Evolutionary conservation across 2,888 invertebrate species (phyloP).

Genomic region (Aspidapion aeneum): DNA sequence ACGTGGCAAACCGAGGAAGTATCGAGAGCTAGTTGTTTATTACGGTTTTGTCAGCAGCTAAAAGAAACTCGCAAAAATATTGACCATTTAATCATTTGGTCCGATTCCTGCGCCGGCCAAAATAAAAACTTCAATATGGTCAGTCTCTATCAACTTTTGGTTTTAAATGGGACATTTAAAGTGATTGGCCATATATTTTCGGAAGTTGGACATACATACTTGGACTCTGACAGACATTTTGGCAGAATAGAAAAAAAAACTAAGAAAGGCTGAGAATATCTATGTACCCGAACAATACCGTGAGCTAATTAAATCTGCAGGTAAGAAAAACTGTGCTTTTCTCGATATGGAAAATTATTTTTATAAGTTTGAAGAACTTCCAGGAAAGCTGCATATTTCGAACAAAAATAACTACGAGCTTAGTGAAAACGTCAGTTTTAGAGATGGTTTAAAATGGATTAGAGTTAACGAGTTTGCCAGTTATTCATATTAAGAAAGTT

Average conservation of each 20-base stretch:
- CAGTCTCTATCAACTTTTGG: conserved; percentile 14
- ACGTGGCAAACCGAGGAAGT: too few species aligned
- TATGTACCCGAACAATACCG: neutral
- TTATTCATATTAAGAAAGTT: conserved; percentile 10
- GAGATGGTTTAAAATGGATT: conserved; percentile 8
- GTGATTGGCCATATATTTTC: conserved; percentile 18
- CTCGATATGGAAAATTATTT: conserved; percentile 1
- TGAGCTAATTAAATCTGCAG: neutral
- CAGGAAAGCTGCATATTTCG: neutral
- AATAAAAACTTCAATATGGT: conserved; percentile 18
- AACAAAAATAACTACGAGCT: conserved; percentile 1
- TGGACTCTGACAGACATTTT: conserved; percentile 36
- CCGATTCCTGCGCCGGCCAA: conserved; percentile 15
- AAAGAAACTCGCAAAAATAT: too few species aligned
- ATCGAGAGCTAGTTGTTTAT: too few species aligned
- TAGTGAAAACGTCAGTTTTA: conserved; percentile 8
- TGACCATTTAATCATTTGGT: conserved; percentile 14
- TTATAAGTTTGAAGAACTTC: neutral
- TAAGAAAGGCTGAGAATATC: conserved; percentile 30
- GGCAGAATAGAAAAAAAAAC: conserved; percentile 29
- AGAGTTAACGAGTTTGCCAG: conserved; percentile 8
- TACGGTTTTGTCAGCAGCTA: too few species aligned
- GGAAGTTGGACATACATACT: conserved; percentile 26
- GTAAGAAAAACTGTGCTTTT: neutral
- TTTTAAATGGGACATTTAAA: conserved; percentile 5